phyloP scores from a whole-genome alignment of 2,888 invertebrate species.

The Asteroscopus sphinx region DNA sequence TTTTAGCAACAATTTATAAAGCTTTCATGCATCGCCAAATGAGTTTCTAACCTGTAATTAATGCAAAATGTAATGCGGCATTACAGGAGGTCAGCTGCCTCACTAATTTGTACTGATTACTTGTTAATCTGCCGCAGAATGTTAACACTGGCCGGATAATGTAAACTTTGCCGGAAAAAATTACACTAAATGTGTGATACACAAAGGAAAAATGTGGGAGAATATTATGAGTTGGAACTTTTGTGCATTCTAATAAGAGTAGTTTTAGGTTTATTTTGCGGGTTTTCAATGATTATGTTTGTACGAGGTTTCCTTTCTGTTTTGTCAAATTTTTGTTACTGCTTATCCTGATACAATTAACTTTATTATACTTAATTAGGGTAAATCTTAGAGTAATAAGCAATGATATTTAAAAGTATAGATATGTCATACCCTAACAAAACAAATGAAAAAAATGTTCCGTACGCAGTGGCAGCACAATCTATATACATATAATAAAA shows the following conservation, averaged over 20 bases:
- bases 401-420: too few species aligned
- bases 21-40: constrained; percentile 47
- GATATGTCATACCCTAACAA: too few species aligned
- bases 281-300: too few species aligned
- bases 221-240: constrained; percentile 39
- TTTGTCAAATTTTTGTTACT: too few species aligned
- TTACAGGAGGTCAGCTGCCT: constrained; percentile 60
- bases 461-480: too few species aligned
- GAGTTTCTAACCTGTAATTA: constrained; percentile 59
- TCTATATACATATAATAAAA: too few species aligned
- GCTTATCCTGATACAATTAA: too few species aligned
- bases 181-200: constrained; percentile 27
- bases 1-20: constrained; percentile 46
- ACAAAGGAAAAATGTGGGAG: constrained; percentile 46
- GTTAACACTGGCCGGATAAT: constrained; percentile 45
- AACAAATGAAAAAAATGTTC: too few species aligned
- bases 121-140: constrained; percentile 56
- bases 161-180: constrained; percentile 48
- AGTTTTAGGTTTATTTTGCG: constrained; percentile 13
- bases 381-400: too few species aligned
- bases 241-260: constrained; percentile 21
- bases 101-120: constrained; percentile 64
- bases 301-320: too few species aligned
- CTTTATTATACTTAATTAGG: too few species aligned
- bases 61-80: constrained; percentile 59